These are phyloP conservation scores for Cheilosia scutellata DNA, from an alignment of 2,888 invertebrate species.

Conservation along the genomic window DNA sequence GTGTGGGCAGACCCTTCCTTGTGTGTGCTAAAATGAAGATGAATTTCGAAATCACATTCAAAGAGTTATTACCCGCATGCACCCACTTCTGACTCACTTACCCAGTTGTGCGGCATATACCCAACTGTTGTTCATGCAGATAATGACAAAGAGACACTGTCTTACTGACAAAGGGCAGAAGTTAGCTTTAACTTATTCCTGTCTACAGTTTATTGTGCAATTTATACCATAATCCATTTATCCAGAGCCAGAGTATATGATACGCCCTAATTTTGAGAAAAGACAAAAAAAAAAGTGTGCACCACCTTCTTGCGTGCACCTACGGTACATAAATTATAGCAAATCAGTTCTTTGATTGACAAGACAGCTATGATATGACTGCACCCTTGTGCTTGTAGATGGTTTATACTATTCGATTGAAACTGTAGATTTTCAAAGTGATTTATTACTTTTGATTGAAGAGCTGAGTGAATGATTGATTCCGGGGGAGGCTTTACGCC, in stretches of 20 bases:
- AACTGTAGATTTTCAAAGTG: constrained; percentile 11
- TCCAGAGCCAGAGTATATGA: neutral
- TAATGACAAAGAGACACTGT: constrained; percentile 52
- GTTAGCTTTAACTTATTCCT: constrained; percentile 52
- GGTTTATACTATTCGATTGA: constrained; percentile 11
- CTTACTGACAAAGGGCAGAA: constrained; percentile 38
- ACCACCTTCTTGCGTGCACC: constrained; percentile 2
- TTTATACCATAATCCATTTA: constrained; percentile 19
- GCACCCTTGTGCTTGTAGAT: constrained; percentile 45
- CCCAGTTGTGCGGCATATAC: constrained; percentile 4
- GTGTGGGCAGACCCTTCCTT: constrained; percentile 66
- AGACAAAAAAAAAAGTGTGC: constrained; percentile 5
- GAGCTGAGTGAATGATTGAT: constrained; percentile 32
- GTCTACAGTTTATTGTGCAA: constrained; percentile 65
- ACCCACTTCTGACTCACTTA: constrained; percentile 51
- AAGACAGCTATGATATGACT: constrained; percentile 61
- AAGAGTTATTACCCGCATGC: constrained; percentile 48
- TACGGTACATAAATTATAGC: constrained; percentile 51
- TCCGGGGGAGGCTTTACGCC: constrained; percentile 9
- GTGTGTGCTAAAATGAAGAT: constrained; percentile 47
- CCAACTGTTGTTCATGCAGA: neutral
- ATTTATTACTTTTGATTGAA: constrained; percentile 51
- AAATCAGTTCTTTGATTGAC: constrained; percentile 71
- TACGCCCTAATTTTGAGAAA: constrained; percentile 51
- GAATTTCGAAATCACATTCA: constrained; percentile 66